A percentile compares a stretch with the other conserved stretches of the same genome.
These are phyloP conservation scores for Syngnathoides biaculeatus DNA, from an alignment of 2,113 vertebrate genomes.

Conservation along the genomic window DNA sequence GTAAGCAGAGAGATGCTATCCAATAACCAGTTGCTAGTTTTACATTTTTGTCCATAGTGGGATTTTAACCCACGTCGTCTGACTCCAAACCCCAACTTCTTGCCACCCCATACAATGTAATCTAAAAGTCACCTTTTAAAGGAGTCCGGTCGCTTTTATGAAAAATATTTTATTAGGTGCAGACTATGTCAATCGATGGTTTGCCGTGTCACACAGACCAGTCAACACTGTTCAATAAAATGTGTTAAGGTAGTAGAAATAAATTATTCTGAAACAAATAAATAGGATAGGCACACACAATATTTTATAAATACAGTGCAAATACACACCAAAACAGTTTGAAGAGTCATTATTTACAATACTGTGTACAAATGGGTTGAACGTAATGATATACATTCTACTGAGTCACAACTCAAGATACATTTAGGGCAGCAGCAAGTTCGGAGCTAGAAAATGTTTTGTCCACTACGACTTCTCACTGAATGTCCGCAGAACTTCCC, in stretches of 20 bases:
- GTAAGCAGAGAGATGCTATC: no score
- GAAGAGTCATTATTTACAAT: constrained; percentile 7
- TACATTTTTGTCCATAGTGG: no score
- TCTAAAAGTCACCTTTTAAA: neutral
- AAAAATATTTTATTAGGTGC: constrained; percentile 64
- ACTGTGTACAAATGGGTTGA: constrained; percentile 15
- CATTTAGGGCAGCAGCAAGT: neutral
- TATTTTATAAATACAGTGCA: constrained; percentile 27
- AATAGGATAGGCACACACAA: constrained; percentile 10
- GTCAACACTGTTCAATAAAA: constrained; percentile 29
- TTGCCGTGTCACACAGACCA: constrained; percentile 66
- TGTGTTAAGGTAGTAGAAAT: constrained; percentile 40
- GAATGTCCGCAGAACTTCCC: constrained; percentile 11
- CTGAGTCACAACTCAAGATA: neutral
- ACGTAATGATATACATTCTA: constrained; percentile 7
- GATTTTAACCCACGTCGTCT: no score
- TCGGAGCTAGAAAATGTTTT: constrained; percentile 11
- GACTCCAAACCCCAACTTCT: no score
- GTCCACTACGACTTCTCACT: constrained; percentile 11
- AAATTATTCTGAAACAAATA: constrained; percentile 61
- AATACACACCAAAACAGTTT: constrained; percentile 28
- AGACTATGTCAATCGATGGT: constrained; percentile 60
- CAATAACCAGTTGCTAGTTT: no score
- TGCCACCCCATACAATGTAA: neutral
- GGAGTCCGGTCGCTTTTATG: constrained; percentile 8